A percentile compares a stretch with the other conserved stretches of the same genome.
phyloP scores from a whole-genome alignment of 2,797 vertebrate genomes.

The Molossus molossus region DNA sequence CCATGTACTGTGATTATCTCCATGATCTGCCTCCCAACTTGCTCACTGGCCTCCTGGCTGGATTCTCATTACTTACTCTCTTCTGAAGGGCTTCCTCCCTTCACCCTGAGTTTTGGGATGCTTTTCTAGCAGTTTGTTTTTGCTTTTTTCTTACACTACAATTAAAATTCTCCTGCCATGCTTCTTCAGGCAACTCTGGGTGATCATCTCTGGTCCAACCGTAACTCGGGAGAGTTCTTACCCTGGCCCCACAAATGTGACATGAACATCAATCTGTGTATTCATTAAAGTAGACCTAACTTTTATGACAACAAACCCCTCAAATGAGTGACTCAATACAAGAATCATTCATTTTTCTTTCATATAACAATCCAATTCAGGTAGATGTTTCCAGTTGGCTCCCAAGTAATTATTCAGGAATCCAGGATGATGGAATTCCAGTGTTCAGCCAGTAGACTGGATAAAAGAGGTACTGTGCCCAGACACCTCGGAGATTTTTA shows the following conservation, averaged over 20 bases:
- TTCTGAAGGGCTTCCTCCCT: conserved; percentile 26
- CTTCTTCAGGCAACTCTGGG: background rate
- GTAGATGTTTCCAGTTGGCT: background rate
- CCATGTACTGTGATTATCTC: background rate
- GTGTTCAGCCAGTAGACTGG: background rate
- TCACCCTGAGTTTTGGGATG: background rate
- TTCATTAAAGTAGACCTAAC: background rate
- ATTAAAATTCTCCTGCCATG: background rate
- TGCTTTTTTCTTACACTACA: background rate
- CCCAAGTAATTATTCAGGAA: background rate
- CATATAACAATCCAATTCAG: background rate
- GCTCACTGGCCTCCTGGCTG: background rate
- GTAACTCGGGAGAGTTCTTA: background rate
- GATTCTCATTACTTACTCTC: background rate
- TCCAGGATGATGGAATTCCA: background rate
- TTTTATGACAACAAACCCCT: background rate
- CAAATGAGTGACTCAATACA: background rate
- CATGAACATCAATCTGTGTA: background rate
- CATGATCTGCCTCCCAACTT: background rate
- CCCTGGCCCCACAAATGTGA: background rate
- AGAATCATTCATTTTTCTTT: conserved; percentile 14
- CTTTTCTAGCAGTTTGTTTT: conserved; percentile 14
- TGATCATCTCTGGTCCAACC: background rate
- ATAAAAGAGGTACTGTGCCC: background rate
- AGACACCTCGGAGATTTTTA: background rate